Percentiles rank a stretch among this genome's conserved stretches.
phyloP scores from a whole-genome alignment of 2,888 invertebrate genomes.

The Scotopteryx bipunctaria region DNA sequence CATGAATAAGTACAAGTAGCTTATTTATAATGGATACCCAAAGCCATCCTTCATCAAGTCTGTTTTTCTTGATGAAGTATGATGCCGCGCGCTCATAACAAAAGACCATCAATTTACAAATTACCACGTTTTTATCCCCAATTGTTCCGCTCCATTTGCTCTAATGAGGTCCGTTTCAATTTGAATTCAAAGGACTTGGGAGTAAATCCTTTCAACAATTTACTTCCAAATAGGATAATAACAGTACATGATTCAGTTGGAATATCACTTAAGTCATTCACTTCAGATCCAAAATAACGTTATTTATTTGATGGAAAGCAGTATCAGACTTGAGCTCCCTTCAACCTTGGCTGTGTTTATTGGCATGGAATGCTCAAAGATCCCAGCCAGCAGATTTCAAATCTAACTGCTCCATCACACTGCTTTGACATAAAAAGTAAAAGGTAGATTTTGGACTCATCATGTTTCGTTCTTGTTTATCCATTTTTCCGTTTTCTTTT shows the following conservation, averaged over 20 bases:
- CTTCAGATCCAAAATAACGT: not conserved
- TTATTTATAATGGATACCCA: too few species aligned
- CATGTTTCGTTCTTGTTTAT: too few species aligned
- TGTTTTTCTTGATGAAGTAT: too few species aligned
- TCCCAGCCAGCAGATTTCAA: not conserved
- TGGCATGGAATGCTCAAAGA: not conserved
- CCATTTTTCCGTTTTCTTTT: too few species aligned
- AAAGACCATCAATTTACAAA: not conserved
- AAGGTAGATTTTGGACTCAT: too few species aligned
- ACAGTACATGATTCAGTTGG: constrained; percentile 5
- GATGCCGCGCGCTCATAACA: too few species aligned
- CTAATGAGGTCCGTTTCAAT: constrained; percentile 23
- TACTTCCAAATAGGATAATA: constrained; percentile 21
- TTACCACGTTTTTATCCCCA: not conserved
- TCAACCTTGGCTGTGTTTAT: not conserved
- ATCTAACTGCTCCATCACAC: not conserved
- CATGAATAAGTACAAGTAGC: too few species aligned
- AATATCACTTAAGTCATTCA: constrained; percentile 1
- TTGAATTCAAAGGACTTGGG: constrained; percentile 25
- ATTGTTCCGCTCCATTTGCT: constrained; percentile 17
- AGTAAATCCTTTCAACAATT: constrained; percentile 27
- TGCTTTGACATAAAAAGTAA: too few species aligned
- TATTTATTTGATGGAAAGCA: not conserved
- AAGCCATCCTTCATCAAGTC: too few species aligned
- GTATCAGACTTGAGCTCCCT: not conserved